phyloP scores from a whole-genome alignment of 2,113 vertebrate genomes.

The Lipophrys pholis region DNA sequence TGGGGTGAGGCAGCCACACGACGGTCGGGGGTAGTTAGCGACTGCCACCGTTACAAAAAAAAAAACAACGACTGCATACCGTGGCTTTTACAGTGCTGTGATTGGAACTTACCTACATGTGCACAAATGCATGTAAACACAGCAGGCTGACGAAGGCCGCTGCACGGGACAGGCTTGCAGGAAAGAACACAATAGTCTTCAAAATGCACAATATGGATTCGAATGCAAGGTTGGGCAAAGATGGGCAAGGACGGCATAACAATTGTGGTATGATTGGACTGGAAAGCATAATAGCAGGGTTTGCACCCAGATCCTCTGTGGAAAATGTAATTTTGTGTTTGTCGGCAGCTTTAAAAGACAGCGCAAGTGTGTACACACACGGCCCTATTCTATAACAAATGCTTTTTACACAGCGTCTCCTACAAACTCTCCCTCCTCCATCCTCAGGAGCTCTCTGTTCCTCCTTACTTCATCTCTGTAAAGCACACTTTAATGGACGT shows the following conservation, averaged over 20 bases:
- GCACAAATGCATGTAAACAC: too few relatives aligned
- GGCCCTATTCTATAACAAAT: slow-evolving; percentile 26
- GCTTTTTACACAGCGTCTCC: slow-evolving; percentile 2
- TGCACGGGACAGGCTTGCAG: slow-evolving; percentile 3
- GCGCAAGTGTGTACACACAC: not conserved
- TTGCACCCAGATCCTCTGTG: slow-evolving; percentile 25
- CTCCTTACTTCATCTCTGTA: slow-evolving; percentile 1
- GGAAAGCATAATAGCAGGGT: slow-evolving; percentile 53
- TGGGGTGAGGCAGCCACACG: slow-evolving; percentile 55
- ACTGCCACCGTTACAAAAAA: slow-evolving; percentile 59
- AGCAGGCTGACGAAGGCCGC: not conserved
- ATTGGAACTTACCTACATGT: slow-evolving; percentile 26
- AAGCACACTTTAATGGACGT: slow-evolving; percentile 49
- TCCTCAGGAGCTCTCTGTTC: not conserved
- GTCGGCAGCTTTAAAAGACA: slow-evolving; percentile 21
- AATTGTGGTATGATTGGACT: slow-evolving; percentile 27
- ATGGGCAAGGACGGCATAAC: slow-evolving; percentile 36
- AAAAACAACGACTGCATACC: slow-evolving; percentile 42
- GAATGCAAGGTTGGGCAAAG: slow-evolving; percentile 40
- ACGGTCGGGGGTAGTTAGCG: slow-evolving; percentile 51
- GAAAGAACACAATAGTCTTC: not conserved
- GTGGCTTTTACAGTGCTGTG: slow-evolving; percentile 17
- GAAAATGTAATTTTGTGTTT: slow-evolving; percentile 38
- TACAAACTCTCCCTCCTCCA: not conserved
- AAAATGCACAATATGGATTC: slow-evolving; percentile 37